These are phyloP conservation scores for Dendroctonus ponderosae DNA, from an alignment of 1,140 invertebrate species.

Conservation along the genomic window DNA sequence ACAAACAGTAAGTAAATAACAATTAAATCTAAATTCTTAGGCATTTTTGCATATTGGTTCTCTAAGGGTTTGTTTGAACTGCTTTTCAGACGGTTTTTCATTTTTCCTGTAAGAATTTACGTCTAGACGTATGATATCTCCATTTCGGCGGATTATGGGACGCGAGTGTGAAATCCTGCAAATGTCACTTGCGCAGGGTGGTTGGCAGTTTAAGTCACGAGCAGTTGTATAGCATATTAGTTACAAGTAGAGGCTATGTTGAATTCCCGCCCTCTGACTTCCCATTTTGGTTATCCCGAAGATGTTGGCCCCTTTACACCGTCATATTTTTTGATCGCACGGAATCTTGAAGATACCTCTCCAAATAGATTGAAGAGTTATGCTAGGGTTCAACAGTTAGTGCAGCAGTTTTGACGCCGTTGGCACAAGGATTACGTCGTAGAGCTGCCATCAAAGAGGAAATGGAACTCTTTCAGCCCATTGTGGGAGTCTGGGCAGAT, in stretches of 20 bases:
- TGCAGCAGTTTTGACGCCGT: constrained; percentile 39
- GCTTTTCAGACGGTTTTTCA: constrained; percentile 10
- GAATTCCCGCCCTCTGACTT: constrained; percentile 39
- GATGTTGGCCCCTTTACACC: constrained; percentile 43
- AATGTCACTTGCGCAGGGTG: constrained; percentile 37
- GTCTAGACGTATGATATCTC: constrained; percentile 23
- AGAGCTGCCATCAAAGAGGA: constrained; percentile 33
- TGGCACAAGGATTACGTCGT: constrained; percentile 42
- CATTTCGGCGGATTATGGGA: constrained; percentile 50
- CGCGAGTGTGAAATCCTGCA: constrained; percentile 38
- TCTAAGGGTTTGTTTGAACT: constrained; percentile 1
- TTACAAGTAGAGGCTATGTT: constrained; percentile 42
- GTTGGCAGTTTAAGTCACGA: constrained; percentile 42
- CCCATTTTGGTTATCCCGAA: constrained; percentile 36
- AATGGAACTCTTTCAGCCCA: constrained; percentile 23
- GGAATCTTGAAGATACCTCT: constrained; percentile 27
- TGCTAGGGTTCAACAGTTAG: constrained; percentile 39
- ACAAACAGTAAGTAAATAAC: too few species aligned
- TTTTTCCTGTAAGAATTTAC: constrained; percentile 42
- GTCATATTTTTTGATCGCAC: constrained; percentile 45
- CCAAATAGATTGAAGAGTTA: constrained; percentile 34
- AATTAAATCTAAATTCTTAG: constrained; percentile 25
- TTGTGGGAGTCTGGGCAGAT: constrained; percentile 21
- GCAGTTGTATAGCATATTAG: constrained; percentile 41
- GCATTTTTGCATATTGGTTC: constrained; percentile 49